Evolutionary conservation across 2,888 invertebrate species (phyloP).

Genomic region (Eudasyphora cyanicolor): DNA sequence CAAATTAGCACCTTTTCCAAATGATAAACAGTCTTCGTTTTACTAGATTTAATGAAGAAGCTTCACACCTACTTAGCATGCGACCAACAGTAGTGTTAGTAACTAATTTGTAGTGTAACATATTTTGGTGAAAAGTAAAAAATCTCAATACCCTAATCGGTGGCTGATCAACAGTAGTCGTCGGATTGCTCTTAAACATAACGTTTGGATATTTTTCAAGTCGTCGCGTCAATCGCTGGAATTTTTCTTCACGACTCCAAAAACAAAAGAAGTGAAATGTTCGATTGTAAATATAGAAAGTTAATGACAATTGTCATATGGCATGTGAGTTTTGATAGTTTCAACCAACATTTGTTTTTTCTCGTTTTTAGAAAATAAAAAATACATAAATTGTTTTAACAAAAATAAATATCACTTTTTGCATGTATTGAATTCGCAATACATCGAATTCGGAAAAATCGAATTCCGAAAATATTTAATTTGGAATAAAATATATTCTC

Average conservation of each 20-base stretch:
- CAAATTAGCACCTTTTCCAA: slow-evolving; percentile 4
- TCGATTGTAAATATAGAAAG: background rate
- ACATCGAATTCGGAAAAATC: no score
- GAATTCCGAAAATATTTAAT: no score
- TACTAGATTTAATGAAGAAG: background rate
- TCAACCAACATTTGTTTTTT: background rate
- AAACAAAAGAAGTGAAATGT: slow-evolving; percentile 9
- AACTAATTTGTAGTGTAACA: no score
- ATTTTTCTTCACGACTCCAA: background rate
- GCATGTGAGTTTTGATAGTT: slow-evolving; percentile 12
- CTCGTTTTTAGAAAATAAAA: no score
- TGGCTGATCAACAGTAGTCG: background rate
- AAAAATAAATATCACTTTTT: no score
- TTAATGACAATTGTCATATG: background rate
- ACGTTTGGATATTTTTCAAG: background rate
- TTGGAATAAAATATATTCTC: no score
- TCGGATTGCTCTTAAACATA: background rate
- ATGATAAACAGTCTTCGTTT: slow-evolving; percentile 16
- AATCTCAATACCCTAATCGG: background rate
- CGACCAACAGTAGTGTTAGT: no score
- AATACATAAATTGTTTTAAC: no score
- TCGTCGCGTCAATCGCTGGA: background rate
- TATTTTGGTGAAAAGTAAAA: no score
- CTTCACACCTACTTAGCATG: background rate
- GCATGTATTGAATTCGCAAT: no score